Evolutionary conservation across 2,888 invertebrate genomes (phyloP).

Genomic region (Euplagia quadripunctaria): DNA sequence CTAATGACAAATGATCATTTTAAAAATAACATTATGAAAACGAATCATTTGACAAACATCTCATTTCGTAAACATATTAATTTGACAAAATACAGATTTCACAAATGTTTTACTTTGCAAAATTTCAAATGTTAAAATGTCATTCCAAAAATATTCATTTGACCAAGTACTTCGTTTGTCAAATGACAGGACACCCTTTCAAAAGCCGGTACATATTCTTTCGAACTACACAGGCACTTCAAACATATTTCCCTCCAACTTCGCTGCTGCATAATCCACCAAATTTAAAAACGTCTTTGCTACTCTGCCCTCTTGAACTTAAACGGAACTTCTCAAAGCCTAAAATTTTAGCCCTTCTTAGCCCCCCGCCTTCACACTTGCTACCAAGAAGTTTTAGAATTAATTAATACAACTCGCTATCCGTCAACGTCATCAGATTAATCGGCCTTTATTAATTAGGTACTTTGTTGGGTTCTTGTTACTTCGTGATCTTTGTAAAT

Average conservation of each 20-base stretch:
- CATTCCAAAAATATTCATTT: no score
- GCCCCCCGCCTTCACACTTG: slow-evolving; percentile 12
- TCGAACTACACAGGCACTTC: not conserved
- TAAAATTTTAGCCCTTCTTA: slow-evolving; percentile 16
- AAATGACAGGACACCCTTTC: no score
- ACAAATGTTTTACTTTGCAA: no score
- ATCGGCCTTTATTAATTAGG: slow-evolving; percentile 36
- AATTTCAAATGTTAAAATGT: no score
- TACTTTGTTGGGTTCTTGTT: slow-evolving; percentile 28
- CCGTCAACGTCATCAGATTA: slow-evolving; percentile 27
- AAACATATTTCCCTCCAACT: not conserved
- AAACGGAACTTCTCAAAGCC: slow-evolving; percentile 6
- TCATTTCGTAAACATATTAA: no score
- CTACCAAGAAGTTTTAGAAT: slow-evolving; percentile 30
- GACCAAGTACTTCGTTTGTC: no score
- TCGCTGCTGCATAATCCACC: slow-evolving; percentile 13
- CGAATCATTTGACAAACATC: no score
- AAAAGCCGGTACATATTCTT: not conserved
- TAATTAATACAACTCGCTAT: slow-evolving; percentile 32
- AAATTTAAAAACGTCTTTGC: slow-evolving; percentile 9
- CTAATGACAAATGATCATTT: no score
- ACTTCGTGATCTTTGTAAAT: slow-evolving; percentile 21
- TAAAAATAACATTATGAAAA: no score
- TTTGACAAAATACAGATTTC: no score
- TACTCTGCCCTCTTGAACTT: not conserved